A percentile compares a stretch with the other conserved stretches of the same genome.
Evolutionary conservation across 2,113 vertebrate genomes (phyloP).

Genomic region (Podocnemis expansa): DNA sequence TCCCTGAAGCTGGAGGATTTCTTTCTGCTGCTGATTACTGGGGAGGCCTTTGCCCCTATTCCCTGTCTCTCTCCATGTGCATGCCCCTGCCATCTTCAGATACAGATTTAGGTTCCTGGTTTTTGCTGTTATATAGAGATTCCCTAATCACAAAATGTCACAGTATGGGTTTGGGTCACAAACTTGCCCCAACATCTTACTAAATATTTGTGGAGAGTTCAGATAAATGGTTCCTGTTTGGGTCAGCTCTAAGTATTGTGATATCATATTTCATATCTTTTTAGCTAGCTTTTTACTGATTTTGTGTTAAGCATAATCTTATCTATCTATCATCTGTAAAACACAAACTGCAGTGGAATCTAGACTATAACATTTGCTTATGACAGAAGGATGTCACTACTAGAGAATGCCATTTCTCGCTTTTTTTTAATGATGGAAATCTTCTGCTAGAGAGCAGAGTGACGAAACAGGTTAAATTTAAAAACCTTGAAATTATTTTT

Average conservation of each 20-base stretch:
- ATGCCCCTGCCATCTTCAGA: background rate
- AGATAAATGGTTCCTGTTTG: background rate
- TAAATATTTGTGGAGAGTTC: background rate
- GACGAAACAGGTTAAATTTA: background rate
- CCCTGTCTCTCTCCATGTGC: too few relatives aligned
- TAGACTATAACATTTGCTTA: too few relatives aligned
- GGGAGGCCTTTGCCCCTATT: too few relatives aligned
- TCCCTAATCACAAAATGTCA: background rate
- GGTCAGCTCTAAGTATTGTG: background rate
- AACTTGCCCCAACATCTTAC: background rate
- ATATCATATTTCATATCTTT: background rate
- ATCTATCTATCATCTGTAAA: background rate
- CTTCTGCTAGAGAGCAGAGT: background rate
- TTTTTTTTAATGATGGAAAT: background rate
- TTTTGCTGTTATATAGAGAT: background rate
- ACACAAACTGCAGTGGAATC: too few relatives aligned
- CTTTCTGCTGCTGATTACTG: too few relatives aligned
- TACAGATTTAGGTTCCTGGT: background rate
- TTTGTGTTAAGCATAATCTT: background rate
- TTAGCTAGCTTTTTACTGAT: background rate
- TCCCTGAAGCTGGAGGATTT: too few relatives aligned
- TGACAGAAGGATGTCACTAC: too few relatives aligned
- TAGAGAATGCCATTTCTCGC: background rate
- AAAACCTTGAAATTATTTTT: background rate
- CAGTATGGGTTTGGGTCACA: background rate